A percentile compares a stretch with the other conserved stretches of the same genome.
phyloP scores from a whole-genome alignment of 2,797 vertebrate species.

The Dipus sagitta region DNA sequence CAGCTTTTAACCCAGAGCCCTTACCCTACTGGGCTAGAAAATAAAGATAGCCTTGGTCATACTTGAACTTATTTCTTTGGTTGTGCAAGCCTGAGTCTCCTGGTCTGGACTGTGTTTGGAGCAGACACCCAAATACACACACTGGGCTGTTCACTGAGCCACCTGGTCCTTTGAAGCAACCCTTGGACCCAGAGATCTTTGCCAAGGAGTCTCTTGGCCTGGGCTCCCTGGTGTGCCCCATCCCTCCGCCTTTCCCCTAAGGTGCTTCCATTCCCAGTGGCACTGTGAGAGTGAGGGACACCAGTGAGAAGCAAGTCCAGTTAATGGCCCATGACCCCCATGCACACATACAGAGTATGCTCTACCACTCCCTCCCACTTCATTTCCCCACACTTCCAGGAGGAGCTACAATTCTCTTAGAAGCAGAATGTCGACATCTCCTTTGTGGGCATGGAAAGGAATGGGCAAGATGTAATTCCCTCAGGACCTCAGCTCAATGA shows the following conservation, averaged over 20 bases:
- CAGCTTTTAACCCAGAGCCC: conserved; percentile 6
- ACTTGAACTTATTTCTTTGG: neutral
- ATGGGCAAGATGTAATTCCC: neutral
- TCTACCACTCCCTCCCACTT: neutral
- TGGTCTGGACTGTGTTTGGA: neutral
- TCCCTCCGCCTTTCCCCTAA: neutral
- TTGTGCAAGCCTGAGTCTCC: neutral
- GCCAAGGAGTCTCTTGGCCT: neutral
- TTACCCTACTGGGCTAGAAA: neutral
- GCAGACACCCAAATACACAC: neutral
- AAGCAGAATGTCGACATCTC: neutral
- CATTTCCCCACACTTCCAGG: too few species aligned
- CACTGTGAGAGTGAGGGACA: neutral
- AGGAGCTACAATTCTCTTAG: neutral
- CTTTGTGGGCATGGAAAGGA: neutral
- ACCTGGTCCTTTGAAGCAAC: neutral
- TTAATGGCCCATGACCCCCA: neutral
- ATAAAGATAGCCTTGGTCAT: neutral
- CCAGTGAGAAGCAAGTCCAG: neutral
- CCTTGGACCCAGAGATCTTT: neutral
- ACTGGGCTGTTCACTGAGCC: neutral
- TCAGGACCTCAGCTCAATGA: neutral
- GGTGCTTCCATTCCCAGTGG: neutral
- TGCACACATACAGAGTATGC: neutral
- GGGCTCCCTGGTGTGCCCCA: neutral